Base-by-base conservation (phyloP, 2,797 vertebrate species). In the Caiman crocodilus region DNA sequence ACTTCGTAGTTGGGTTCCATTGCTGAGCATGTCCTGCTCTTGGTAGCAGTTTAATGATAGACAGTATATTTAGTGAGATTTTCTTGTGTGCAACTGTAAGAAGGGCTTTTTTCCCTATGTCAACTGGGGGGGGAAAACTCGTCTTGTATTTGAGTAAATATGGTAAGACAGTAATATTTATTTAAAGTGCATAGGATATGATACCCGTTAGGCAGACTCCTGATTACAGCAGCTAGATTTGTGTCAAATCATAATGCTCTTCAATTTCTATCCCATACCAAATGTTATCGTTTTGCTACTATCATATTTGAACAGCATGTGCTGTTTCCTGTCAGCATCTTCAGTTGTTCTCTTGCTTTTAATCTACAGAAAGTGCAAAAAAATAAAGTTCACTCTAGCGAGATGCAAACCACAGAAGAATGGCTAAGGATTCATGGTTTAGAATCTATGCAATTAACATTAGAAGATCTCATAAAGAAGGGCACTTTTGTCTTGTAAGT, bases 381-480 rank as follows among this genome's bases (percentile, higher is more conserved):
- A 30, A 84, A 86, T 7, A 79, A 94, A 67, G 81, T 57, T 3
- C 60, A 76, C 16, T 50, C 75, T 64, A 76, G 79, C 6, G 89
- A 89, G 6, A 4, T 86, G 83, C 96, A 97, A 90, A 97, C 95
- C 71, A 94, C 96, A 1, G 96, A 97, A 88, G 97, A 98, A 13
- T 98, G 98, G 98, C 93, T 98, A 80, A 89, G 94, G 11, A 93
- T 65, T 17, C 96, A 96, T 92, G 95, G 97, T 84, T 94, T 98
- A 88, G 96, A 97, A 89, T 96, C 82, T 30, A 85, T 96, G 90
- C 95, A 97, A 2, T 97, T 98, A 89, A 98, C 98, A 16, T 57
- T 98, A 35, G 82, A 98, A 4, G 94, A 98, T 83, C 96, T 98
- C 64, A 61, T 98, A 28, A 94, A 89, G 6, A 88, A 96, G 84